Evolutionary conservation across 2,888 invertebrate species (phyloP).

Genomic region (Agrochola circellaris): DNA sequence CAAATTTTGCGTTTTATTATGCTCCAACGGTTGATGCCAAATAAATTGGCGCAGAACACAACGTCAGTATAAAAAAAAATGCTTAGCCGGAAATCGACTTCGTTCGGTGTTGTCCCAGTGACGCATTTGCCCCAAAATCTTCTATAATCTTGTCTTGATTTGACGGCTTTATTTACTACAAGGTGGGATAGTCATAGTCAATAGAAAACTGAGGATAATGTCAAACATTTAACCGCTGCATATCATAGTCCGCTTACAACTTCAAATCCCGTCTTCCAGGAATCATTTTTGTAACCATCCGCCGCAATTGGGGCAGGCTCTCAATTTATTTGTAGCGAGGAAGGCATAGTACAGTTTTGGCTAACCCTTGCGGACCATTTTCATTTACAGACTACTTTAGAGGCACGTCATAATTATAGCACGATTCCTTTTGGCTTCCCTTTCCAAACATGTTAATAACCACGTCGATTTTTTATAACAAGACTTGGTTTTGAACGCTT

Average conservation of each 20-base stretch:
- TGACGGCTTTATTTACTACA: neutral
- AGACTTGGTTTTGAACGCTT: neutral
- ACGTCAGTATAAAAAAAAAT: neutral
- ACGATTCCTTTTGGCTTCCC: neutral
- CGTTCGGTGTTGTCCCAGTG: neutral
- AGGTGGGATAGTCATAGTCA: neutral
- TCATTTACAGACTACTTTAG: neutral
- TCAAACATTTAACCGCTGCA: neutral
- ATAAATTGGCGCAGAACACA: neutral
- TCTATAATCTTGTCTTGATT: neutral
- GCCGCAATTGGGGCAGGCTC: no score
- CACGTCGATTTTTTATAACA: neutral
- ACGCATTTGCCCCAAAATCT: neutral
- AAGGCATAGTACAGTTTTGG: neutral
- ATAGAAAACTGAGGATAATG: neutral
- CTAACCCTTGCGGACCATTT: neutral
- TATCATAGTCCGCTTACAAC: neutral
- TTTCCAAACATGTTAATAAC: neutral
- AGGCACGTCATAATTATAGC: neutral
- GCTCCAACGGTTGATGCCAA: neutral
- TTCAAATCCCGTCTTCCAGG: neutral
- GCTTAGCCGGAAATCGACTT: neutral
- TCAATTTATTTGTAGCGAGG: neutral
- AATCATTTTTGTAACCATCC: neutral
- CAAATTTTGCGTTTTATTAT: neutral